These are phyloP conservation scores for Onychomys arenicola DNA, from an alignment of 2,797 vertebrate species.

Conservation along the genomic window DNA sequence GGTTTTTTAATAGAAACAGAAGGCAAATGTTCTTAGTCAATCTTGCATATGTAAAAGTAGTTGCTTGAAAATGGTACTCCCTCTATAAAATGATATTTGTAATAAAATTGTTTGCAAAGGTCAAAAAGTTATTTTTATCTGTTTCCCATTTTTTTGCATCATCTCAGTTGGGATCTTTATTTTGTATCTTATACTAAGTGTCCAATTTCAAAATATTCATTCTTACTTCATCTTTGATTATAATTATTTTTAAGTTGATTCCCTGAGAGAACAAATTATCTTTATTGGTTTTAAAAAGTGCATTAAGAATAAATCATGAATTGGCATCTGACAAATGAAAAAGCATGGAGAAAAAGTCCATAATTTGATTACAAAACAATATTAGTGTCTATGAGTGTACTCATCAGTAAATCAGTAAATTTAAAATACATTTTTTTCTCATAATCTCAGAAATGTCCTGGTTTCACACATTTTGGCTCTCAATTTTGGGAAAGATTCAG, in stretches of 20 bases:
- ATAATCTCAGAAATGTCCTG: neutral
- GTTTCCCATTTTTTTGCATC: neutral
- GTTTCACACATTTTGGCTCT: constrained; percentile 40
- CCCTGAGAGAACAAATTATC: constrained; percentile 45
- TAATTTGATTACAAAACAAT: constrained; percentile 56
- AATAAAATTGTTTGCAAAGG: constrained; percentile 26
- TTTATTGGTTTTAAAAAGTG: constrained; percentile 49
- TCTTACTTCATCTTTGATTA: constrained; percentile 64
- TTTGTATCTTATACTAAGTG: neutral
- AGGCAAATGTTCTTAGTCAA: neutral
- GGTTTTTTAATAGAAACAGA: neutral
- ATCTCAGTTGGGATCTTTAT: neutral
- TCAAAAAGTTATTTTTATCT: constrained; percentile 2
- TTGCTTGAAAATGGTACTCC: neutral
- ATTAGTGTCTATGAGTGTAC: neutral
- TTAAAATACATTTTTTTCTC: neutral
- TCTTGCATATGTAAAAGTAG: neutral
- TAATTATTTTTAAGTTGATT: constrained; percentile 19
- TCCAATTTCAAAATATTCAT: constrained; percentile 13
- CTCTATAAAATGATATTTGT: neutral
- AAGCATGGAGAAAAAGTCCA: neutral
- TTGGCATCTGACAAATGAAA: constrained; percentile 35
- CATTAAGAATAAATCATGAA: constrained; percentile 43
- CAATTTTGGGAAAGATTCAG: neutral
- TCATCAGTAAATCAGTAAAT: constrained; percentile 10